phyloP scores from a whole-genome alignment of 2,113 vertebrate species.

The Maccullochella peelii region DNA sequence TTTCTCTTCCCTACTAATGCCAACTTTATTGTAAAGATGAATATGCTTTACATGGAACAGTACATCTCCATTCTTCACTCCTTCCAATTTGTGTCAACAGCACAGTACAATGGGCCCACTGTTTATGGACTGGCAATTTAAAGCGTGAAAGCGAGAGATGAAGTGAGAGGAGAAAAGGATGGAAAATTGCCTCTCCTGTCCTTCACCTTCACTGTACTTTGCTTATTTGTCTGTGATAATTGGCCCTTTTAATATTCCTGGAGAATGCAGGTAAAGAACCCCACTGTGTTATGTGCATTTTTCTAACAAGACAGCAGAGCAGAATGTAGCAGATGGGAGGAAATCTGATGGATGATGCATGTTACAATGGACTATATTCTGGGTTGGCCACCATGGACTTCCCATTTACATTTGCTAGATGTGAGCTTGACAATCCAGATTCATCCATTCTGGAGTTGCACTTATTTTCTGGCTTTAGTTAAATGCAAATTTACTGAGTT shows the following conservation, averaged over 20 bases:
- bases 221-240: conserved; percentile 75
- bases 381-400: background rate
- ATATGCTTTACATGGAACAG: conserved; percentile 69
- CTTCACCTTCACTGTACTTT: conserved; percentile 63
- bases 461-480: background rate
- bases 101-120: conserved; percentile 63
- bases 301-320: conserved; percentile 39
- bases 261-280: conserved; percentile 58
- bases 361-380: background rate
- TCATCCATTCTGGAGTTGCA: background rate
- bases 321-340: conserved; percentile 16
- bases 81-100: conserved; percentile 75
- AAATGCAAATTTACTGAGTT: conserved; percentile 1
- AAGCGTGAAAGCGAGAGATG: conserved; percentile 54
- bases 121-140: conserved; percentile 69
- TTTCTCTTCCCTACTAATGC: conserved; percentile 40
- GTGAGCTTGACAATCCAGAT: conserved; percentile 11
- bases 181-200: conserved; percentile 68
- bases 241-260: conserved; percentile 66
- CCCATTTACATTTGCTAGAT: conserved; percentile 2
- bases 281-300: conserved; percentile 17
- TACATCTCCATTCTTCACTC: conserved; percentile 70
- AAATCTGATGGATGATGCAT: conserved; percentile 30
- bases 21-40: conserved; percentile 73
- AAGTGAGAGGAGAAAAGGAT: conserved; percentile 55